Conservation (phyloP, 2,797 vertebrate genomes). For the Dallia pectoralis region DNA sequence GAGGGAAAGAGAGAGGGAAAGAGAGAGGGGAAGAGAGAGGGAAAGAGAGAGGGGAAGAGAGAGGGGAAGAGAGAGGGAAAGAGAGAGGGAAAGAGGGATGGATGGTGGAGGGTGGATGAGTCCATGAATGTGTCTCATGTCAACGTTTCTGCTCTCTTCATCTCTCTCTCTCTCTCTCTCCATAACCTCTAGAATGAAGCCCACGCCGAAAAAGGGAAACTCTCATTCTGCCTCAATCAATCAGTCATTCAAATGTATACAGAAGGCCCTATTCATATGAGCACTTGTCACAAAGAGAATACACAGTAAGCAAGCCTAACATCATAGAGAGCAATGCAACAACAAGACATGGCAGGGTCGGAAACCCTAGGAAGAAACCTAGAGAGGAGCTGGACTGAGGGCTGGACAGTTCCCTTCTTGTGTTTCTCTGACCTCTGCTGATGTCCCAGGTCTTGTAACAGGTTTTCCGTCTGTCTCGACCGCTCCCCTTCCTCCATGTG, state of each 20-base stretch:
- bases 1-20: background rate
- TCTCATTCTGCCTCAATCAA: background rate
- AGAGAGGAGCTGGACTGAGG: too few relatives aligned
- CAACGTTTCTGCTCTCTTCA: background rate
- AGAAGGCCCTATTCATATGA: too few relatives aligned
- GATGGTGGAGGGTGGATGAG: background rate
- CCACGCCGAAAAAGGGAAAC: background rate
- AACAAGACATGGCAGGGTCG: too few relatives aligned
- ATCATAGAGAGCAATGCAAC: too few relatives aligned
- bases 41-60: background rate
- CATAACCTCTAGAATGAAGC: background rate
- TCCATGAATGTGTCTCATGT: background rate
- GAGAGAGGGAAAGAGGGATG: background rate
- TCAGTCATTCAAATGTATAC: too few relatives aligned
- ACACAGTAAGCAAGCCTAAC: too few relatives aligned
- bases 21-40: background rate
- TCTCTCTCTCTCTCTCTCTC: background rate
- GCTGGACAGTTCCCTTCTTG: background rate
- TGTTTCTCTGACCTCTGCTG: slow-evolving; percentile 86
- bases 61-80: background rate
- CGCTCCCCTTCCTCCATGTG: slow-evolving; percentile 80
- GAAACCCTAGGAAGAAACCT: too few relatives aligned
- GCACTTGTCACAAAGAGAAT: too few relatives aligned
- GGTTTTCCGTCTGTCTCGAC: slow-evolving; percentile 84
- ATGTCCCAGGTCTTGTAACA: slow-evolving; percentile 93